Evolutionary conservation across 2,797 vertebrate species (phyloP), one percentile per base, ranked within the genome.

Genomic region (Mormyrus hasselquistii): DNA sequence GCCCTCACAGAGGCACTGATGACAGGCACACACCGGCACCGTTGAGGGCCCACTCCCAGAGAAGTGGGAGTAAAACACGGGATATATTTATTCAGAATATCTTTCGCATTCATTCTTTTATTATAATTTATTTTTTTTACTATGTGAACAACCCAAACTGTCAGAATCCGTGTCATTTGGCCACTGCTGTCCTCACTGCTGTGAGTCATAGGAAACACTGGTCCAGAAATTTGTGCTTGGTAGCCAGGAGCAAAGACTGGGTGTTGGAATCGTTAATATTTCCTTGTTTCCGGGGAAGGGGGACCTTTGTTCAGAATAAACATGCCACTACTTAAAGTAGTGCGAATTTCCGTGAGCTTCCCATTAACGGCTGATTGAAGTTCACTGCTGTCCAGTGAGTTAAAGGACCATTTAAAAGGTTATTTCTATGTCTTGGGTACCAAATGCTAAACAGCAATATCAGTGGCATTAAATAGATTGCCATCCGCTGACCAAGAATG

Each of bases 381-480:
- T 94, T 93, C 91, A 91, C 90, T 86, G 90, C 76, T 49, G 76
- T 29, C 88, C 14, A n/a, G 16, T 90, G 50, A 91, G 93, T 91
- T 93, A 69, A 93, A 94, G 93, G 84, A 91, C 91, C 92, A 93
- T 93, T 93, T 52, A 95, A 94, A 47, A 69, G 62, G 62, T 69
- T 69, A 69, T 34, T 69, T 69, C 10, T 69, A 12, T 2, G 9
- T 69, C 62, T 69, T 2, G 9, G 62, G 16, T 92, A 94, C 93
- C 92, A 92, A 73, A 93, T 91, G 92, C 91, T 16, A 94, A 95
- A 95, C 91, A 92, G 89, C 91, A 94, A 91, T 96, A 94, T 95
- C 92, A 92, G 94, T 94, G 94, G 97, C 97, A 97, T 96, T 96
- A 97, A 95, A 96, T 96, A 96, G 96, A 96, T 95, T 95, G 93